Evolutionary conservation across 2,797 vertebrate species (phyloP), one percentile per base, ranked within the genome.

Genomic region (Sebastes glaucus): DNA sequence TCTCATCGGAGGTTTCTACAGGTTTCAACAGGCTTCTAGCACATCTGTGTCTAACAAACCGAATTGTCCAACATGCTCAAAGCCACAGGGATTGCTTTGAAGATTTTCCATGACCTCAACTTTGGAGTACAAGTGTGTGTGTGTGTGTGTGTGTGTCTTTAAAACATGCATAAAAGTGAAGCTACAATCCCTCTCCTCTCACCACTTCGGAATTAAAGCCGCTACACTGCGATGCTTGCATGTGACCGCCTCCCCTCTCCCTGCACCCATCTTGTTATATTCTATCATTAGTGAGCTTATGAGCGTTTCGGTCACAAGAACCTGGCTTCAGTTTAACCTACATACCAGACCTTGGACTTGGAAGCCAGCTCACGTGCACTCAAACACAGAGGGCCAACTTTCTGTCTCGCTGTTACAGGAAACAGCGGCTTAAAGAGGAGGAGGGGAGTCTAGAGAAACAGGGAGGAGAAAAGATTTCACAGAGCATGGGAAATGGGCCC

Each of bases 21-120:
- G 90, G 88, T 92, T 94, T 89, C 86, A 77, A 82, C 86, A 87
- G 82, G 81, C 78, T 72, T 73, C 75, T 3, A 56, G 72, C 82
- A 73, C 85, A 87, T 85, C 87, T 92, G 91, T 89, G 87, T 84
- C 82, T 77, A 89, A 88, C 83, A 80, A 82, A 90, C 77, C 20
- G 67, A 84, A 88, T 86, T 90, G 93, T 90, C 85, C 85, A 83
- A 84, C 85, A 78, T 68, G 77, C 92, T 90, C 82, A 85, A 78
- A 89, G 90, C 88, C 74, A 81, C 57, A 38, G 71, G 88, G 74
- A 69, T 72, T 9, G 63, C 94, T 95, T 95, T 95, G 93, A 94
- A 91, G 90, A 89, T 89, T 90, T 89, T 86, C 88, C 78, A 89
- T 89, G 90, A 90, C 88, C 84, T 92, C 82, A 89, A 69, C 90